Conservation (phyloP, 2,797 vertebrate genomes). For the Spondyliosoma cantharus region DNA sequence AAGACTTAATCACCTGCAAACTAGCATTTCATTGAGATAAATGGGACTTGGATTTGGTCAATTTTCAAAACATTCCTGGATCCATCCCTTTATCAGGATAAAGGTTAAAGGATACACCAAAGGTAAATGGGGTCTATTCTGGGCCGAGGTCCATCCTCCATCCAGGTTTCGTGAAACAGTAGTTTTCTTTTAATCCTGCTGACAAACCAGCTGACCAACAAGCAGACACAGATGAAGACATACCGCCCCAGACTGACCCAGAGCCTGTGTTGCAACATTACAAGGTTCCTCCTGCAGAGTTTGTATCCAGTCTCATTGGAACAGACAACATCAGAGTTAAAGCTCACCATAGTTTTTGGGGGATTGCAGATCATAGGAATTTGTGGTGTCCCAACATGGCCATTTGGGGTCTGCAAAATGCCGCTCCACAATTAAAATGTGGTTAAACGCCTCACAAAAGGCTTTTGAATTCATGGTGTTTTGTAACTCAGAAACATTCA, state of each 20-base stretch:
- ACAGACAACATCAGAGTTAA: neutral
- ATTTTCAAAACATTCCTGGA: too few species aligned
- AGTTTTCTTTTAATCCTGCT: too few species aligned
- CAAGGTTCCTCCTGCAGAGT: neutral
- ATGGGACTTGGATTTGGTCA: too few species aligned
- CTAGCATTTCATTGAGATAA: too few species aligned
- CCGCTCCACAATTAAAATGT: conserved; percentile 18
- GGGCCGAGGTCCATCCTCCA: too few species aligned
- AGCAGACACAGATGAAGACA: neutral
- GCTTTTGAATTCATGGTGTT: neutral
- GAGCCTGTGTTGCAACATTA: neutral
- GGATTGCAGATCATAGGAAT: conserved; percentile 41
- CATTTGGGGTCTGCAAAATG: conserved; percentile 9
- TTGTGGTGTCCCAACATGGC: conserved; percentile 23
- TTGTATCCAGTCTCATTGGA: neutral
- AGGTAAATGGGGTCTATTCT: too few species aligned
- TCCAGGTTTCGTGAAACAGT: too few species aligned
- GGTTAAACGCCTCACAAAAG: neutral
- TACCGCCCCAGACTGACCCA: too few species aligned
- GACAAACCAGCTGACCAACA: neutral
- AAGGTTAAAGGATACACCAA: too few species aligned
- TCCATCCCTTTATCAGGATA: too few species aligned
- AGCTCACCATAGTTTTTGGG: neutral
- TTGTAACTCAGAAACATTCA: neutral
- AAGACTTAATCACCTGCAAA: too few species aligned